phyloP scores from a whole-genome alignment of 2,888 invertebrate species.

The Crossocerus cetratus region DNA sequence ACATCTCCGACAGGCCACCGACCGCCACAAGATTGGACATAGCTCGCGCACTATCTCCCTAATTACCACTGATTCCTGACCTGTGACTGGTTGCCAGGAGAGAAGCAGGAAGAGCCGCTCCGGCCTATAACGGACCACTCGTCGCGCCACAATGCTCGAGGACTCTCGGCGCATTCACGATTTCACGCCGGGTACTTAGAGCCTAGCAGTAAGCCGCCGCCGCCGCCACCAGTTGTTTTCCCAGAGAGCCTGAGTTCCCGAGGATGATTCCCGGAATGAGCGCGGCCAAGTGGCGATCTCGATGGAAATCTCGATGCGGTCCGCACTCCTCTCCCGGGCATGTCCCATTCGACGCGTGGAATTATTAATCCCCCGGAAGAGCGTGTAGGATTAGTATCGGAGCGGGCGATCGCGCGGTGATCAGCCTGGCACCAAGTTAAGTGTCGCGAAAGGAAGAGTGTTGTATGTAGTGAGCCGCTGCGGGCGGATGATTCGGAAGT shows the following conservation, averaged over 20 bases:
- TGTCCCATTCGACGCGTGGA: no score
- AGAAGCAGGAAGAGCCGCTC: constrained; percentile 39
- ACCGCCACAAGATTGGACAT: no score
- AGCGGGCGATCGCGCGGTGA: not conserved
- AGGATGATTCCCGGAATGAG: no score
- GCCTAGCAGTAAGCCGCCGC: no score
- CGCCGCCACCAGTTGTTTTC: no score
- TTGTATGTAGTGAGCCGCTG: not conserved
- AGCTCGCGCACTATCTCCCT: constrained; percentile 55
- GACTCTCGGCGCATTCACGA: no score
- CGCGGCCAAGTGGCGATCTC: no score
- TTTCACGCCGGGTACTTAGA: no score
- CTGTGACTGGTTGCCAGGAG: constrained; percentile 48
- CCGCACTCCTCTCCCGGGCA: no score
- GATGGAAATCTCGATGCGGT: not conserved
- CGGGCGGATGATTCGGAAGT: constrained; percentile 13
- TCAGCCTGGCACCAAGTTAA: constrained; percentile 4
- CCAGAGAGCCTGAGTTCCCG: no score
- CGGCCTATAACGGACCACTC: constrained; percentile 40
- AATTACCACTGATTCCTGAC: constrained; percentile 60
- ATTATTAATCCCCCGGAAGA: no score
- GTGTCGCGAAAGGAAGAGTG: constrained; percentile 12
- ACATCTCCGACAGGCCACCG: constrained; percentile 38
- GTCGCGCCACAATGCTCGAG: constrained; percentile 16
- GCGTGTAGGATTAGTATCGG: constrained; percentile 4